phyloP scores from a whole-genome alignment of 2,888 invertebrate genomes.

The Tanaodytes sp. region DNA sequence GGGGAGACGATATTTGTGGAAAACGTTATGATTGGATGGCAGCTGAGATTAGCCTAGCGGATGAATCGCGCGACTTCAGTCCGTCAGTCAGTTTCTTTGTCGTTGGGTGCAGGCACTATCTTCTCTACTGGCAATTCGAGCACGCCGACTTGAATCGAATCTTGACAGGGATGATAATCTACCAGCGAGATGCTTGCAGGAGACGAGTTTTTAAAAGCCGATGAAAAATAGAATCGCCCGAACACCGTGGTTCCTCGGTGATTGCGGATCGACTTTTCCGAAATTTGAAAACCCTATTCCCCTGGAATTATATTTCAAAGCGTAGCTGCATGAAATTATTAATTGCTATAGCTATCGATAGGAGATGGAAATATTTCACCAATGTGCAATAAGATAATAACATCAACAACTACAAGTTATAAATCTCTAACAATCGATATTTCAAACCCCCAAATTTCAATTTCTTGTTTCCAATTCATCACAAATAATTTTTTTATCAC shows the following conservation, averaged over 20 bases:
- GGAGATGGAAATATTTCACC: too few relatives aligned
- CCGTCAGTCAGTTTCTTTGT: conserved; percentile 32
- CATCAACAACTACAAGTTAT: too few relatives aligned
- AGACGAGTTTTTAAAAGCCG: conserved; percentile 19
- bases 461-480: too few relatives aligned
- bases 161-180: conserved; percentile 57
- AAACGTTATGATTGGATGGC: conserved; percentile 11
- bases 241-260: conserved; percentile 10
- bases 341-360: too few relatives aligned
- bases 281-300: too few relatives aligned
- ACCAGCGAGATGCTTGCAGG: conserved; percentile 33
- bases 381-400: too few relatives aligned
- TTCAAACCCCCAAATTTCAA: too few relatives aligned
- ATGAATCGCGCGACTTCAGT: conserved; percentile 29
- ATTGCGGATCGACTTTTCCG: conserved; percentile 10
- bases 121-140: conserved; percentile 54
- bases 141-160: conserved; percentile 44
- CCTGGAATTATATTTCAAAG: too few relatives aligned
- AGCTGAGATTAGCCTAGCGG: conserved; percentile 22
- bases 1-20: too few relatives aligned
- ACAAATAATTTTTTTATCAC: too few relatives aligned
- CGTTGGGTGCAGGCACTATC: conserved; percentile 51
- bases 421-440: too few relatives aligned
- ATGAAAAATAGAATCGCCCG: conserved; percentile 21
- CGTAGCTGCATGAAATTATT: too few relatives aligned